Conservation (phyloP, 2,888 invertebrate genomes). For the Mesorhabditis belari region DNA sequence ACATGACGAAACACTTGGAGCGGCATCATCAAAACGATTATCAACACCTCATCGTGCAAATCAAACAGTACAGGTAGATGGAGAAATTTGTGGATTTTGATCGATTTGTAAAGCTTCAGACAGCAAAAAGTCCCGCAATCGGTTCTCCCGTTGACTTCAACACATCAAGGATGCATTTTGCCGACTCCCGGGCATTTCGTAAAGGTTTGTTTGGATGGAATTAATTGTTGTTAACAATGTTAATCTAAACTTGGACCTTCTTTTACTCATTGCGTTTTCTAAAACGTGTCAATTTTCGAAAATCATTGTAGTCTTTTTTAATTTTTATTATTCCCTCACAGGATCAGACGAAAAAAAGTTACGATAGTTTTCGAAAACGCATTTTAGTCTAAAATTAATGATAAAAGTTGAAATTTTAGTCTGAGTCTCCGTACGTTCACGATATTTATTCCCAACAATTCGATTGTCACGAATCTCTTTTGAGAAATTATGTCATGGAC, state of each 20-base stretch:
- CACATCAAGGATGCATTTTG: conserved; percentile 1
- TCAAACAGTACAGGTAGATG: conserved; percentile 8
- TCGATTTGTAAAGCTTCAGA: neutral
- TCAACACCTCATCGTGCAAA: conserved; percentile 20
- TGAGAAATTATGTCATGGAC: neutral
- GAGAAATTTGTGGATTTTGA: neutral
- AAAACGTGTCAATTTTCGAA: too few relatives aligned
- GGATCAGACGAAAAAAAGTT: too few relatives aligned
- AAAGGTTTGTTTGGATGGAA: conserved; percentile 1
- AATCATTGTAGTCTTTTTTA: too few relatives aligned
- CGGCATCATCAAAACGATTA: conserved; percentile 31
- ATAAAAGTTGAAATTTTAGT: neutral
- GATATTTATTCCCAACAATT: neutral
- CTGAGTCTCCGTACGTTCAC: neutral
- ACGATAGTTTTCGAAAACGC: neutral
- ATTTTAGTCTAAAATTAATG: neutral
- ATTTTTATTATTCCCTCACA: too few relatives aligned
- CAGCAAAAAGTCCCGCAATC: neutral
- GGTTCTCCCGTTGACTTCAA: neutral
- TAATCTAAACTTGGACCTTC: too few relatives aligned
- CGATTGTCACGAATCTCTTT: neutral
- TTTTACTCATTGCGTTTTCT: too few relatives aligned
- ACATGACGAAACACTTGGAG: conserved; percentile 41
- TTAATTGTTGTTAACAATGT: too few relatives aligned
- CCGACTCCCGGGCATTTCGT: conserved; percentile 5